Percentiles rank a stretch among this genome's conserved stretches.
These are phyloP conservation scores for Amblyopsis rosae DNA, from an alignment of 2,113 vertebrate genomes.

Conservation along the genomic window DNA sequence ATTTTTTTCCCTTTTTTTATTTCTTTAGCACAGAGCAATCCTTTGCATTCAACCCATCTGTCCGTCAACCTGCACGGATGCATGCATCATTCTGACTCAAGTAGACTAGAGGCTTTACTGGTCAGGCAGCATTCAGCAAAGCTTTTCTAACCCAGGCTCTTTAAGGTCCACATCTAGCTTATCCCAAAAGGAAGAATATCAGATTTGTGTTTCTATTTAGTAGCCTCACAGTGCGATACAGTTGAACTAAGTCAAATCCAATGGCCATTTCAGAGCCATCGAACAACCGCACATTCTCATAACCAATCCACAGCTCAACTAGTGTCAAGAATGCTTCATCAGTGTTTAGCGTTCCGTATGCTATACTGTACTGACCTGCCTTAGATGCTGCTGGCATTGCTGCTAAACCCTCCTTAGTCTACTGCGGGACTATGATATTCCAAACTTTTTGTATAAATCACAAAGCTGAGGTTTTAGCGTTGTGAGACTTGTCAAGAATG, in stretches of 20 bases:
- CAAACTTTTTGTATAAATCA: constrained; percentile 52
- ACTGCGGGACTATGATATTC: constrained; percentile 30
- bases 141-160: constrained; percentile 4
- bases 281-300: constrained; percentile 53
- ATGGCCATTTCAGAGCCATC: constrained; percentile 38
- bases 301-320: constrained; percentile 46
- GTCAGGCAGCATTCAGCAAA: constrained; percentile 10
- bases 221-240: constrained; percentile 15
- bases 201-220: constrained; percentile 16
- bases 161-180: constrained; percentile 24
- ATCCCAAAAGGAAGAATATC: constrained; percentile 29
- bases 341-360: background rate
- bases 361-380: background rate
- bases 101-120: constrained; percentile 25
- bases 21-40: background rate
- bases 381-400: background rate
- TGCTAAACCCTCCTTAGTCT: constrained; percentile 20
- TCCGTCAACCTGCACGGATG: constrained; percentile 21
- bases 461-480: constrained; percentile 52
- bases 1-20: background rate
- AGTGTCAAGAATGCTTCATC: constrained; percentile 32
- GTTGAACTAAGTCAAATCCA: constrained; percentile 23
- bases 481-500: constrained; percentile 54
- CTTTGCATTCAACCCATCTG: constrained; percentile 9
- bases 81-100: constrained; percentile 3